Conservation (phyloP, 2,888 invertebrate genomes). For the Drosophila testacea region DNA sequence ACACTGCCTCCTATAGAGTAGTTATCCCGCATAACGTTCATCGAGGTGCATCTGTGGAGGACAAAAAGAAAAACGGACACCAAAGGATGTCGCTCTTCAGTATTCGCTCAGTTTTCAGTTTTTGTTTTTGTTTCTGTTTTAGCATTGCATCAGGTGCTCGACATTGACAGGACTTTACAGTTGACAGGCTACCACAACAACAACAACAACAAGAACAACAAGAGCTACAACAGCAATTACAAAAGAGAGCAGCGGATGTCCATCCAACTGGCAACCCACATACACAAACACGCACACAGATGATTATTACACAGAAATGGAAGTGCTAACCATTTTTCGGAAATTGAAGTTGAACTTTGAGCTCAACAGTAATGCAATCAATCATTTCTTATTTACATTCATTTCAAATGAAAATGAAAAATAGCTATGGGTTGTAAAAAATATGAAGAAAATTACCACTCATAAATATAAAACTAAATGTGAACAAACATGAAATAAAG, state of each 20-base stretch:
- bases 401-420: neutral
- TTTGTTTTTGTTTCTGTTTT: neutral
- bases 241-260: slow-evolving; percentile 24
- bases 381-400: slow-evolving; percentile 1
- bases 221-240: neutral
- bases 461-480: neutral
- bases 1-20: slow-evolving; percentile 86
- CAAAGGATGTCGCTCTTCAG: slow-evolving; percentile 50
- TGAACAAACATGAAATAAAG: neutral
- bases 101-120: slow-evolving; percentile 9
- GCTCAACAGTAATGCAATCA: slow-evolving; percentile 12
- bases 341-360: slow-evolving; percentile 31
- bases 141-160: slow-evolving; percentile 22
- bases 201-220: slow-evolving; percentile 16
- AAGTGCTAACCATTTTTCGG: slow-evolving; percentile 9
- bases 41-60: slow-evolving; percentile 89
- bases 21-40: slow-evolving; percentile 92
- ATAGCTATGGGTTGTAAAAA: neutral
- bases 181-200: slow-evolving; percentile 45
- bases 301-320: slow-evolving; percentile 26
- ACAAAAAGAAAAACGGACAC: slow-evolving; percentile 19
- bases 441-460: no score
- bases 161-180: slow-evolving; percentile 37
- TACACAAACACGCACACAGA: slow-evolving; percentile 9
- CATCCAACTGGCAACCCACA: slow-evolving; percentile 19